Evolutionary conservation across 2,113 vertebrate genomes (phyloP), one percentile per base, ranked within the genome.

Genomic region (Marmota flaviventris): DNA sequence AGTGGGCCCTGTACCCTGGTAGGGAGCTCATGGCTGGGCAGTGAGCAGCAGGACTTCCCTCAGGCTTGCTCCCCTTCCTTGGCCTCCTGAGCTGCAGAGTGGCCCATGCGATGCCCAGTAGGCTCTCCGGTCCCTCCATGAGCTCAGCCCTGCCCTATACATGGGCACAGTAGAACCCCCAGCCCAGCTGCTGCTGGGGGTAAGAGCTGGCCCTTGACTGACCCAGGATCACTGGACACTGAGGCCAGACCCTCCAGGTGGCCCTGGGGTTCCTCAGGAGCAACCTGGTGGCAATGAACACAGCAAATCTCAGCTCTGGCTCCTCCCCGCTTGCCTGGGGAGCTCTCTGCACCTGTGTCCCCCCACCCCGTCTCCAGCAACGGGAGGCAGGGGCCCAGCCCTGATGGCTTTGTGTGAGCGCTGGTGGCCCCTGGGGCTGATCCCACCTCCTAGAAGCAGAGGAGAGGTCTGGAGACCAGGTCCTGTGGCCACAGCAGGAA

Each of bases 221-320:
- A 3, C 78, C n/a, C n/a, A 4, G 29, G 29, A 11, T 24, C 12
- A 0, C 63, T 1, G 5, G 67, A 20, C n/a, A 1, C 82, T 4
- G 45, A 42, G 20, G 37, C 16, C 13, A 8, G 69, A 39, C 32
- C 8, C 53, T 42, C 27, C 2, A 4, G 18, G 6, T 16, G 9
- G 53, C 39, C 42, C 42, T 4, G 8, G 37, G 45, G 32, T 12
- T 25, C 42, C 77, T 45, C 67, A 32, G 61, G 20, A 29, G 14
- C n/a, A 10, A 0, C 63, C 56, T 58, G 56, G 53, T 53, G 53
- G 24, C 63, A 67, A 29, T 67, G 63, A 61, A n/a, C 13, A 58
- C 0, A 0, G 56, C 58, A 5, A 4, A 0, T 32, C 87, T 4
- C 1, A 0, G 37, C 13, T 8, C 48, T 12, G 11, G 37, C 61